Percentiles rank a stretch among this genome's conserved stretches.
phyloP scores from a whole-genome alignment of 2,888 invertebrate species.

The Helobdella robusta region DNA sequence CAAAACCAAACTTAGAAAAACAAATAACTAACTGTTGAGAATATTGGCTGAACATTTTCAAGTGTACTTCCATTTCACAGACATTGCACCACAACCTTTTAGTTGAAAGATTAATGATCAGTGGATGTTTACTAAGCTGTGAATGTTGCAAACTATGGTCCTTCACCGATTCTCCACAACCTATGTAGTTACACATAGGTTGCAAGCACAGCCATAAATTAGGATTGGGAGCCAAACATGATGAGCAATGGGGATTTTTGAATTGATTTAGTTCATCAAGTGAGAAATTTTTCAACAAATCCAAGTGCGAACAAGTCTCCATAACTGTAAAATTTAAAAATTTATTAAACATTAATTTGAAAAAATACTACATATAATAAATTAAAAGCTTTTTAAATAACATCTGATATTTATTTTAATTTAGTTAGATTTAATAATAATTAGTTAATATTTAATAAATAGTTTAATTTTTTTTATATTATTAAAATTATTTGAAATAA shows the following conservation, averaged over 20 bases:
- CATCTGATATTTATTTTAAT: too few relatives aligned
- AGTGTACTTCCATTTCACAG: conserved; percentile 69
- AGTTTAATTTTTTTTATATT: too few relatives aligned
- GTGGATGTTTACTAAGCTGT: conserved; percentile 53
- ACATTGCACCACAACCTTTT: conserved; percentile 78
- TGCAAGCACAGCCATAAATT: conserved; percentile 79
- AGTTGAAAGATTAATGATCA: conserved; percentile 66
- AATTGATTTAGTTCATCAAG: too few relatives aligned
- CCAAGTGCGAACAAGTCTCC: too few relatives aligned
- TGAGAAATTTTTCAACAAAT: too few relatives aligned
- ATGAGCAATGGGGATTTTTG: conserved; percentile 56
- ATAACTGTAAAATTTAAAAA: too few relatives aligned
- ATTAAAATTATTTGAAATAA: too few relatives aligned
- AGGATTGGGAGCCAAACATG: conserved; percentile 65
- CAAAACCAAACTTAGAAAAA: background rate
- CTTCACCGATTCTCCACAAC: conserved; percentile 71
- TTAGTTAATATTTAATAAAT: too few relatives aligned
- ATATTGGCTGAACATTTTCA: background rate
- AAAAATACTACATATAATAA: too few relatives aligned
- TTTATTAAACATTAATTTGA: too few relatives aligned
- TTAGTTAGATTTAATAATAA: too few relatives aligned
- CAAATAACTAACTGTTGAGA: background rate
- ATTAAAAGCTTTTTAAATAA: too few relatives aligned
- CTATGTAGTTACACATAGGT: conserved; percentile 67
- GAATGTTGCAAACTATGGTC: conserved; percentile 77